Conservation (phyloP, 2,888 invertebrate species). For the Suillia variegata region DNA sequence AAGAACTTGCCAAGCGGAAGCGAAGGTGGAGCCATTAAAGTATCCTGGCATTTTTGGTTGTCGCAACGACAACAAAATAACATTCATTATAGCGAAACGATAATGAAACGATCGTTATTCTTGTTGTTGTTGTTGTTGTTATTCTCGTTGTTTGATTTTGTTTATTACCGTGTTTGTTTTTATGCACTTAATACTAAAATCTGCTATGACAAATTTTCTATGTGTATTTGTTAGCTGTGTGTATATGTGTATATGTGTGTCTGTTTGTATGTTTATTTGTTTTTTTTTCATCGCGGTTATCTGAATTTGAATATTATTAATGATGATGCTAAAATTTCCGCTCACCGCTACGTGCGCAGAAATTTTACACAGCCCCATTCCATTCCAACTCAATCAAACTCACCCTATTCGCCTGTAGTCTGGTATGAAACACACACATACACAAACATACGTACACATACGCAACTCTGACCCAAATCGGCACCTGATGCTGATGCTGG, state of each 20-base stretch:
- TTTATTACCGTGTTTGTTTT: too few relatives aligned
- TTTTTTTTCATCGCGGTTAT: background rate
- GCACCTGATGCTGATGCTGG: constrained; percentile 23
- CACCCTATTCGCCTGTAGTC: background rate
- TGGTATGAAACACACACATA: too few relatives aligned
- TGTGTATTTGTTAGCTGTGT: background rate
- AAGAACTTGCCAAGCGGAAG: background rate
- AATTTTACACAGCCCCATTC: background rate
- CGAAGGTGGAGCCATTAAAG: background rate
- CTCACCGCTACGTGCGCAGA: background rate
- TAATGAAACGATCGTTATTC: too few relatives aligned
- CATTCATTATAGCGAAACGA: too few relatives aligned
- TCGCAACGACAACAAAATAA: too few relatives aligned
- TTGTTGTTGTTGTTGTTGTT: too few relatives aligned
- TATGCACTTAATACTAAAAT: background rate
- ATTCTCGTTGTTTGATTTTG: too few relatives aligned
- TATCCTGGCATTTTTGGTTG: too few relatives aligned
- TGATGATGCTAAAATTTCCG: background rate
- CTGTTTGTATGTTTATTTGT: too few relatives aligned
- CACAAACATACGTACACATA: too few relatives aligned
- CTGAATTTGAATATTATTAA: constrained; percentile 3
- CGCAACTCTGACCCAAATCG: constrained; percentile 33
- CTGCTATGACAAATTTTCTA: background rate
- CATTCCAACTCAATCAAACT: too few relatives aligned
- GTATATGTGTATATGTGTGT: too few relatives aligned